Evolutionary conservation across 2,113 vertebrate genomes (phyloP).

Genomic region (Sigmodon hispidus): DNA sequence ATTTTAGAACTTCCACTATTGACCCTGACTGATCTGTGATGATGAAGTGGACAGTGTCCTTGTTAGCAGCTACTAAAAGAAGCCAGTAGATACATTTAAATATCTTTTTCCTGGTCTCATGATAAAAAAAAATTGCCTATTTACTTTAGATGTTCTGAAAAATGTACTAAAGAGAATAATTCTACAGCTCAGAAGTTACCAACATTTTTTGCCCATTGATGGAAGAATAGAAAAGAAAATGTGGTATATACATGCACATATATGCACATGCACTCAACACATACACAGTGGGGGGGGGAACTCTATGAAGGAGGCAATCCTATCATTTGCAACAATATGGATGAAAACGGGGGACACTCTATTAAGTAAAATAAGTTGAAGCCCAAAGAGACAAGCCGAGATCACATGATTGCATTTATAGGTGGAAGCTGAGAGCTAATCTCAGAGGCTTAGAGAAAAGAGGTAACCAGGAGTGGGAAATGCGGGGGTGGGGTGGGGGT

Average conservation of each 20-base stretch:
- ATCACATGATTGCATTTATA: background rate
- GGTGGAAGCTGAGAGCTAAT: background rate
- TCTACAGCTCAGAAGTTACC: background rate
- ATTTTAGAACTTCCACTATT: background rate
- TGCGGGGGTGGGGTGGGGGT: rapidly evolving
- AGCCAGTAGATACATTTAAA: background rate
- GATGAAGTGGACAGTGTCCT: background rate
- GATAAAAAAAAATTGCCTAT: background rate
- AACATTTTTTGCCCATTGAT: background rate
- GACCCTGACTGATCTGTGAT: background rate
- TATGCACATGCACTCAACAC: background rate
- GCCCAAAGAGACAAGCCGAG: background rate
- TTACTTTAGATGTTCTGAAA: background rate
- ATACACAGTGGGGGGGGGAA: background rate
- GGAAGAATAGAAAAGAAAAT: background rate
- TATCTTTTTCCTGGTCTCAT: background rate
- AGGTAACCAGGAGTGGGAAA: background rate
- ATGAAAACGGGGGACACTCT: background rate
- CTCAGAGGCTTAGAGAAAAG: background rate
- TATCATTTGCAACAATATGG: background rate
- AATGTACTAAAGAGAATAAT: background rate
- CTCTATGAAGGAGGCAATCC: background rate
- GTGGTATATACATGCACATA: background rate
- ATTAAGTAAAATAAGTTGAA: background rate
- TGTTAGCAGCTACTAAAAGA: background rate